These are phyloP conservation scores for Madoqua kirkii DNA, from an alignment of 2,113 vertebrate species.

Conservation along the genomic window DNA sequence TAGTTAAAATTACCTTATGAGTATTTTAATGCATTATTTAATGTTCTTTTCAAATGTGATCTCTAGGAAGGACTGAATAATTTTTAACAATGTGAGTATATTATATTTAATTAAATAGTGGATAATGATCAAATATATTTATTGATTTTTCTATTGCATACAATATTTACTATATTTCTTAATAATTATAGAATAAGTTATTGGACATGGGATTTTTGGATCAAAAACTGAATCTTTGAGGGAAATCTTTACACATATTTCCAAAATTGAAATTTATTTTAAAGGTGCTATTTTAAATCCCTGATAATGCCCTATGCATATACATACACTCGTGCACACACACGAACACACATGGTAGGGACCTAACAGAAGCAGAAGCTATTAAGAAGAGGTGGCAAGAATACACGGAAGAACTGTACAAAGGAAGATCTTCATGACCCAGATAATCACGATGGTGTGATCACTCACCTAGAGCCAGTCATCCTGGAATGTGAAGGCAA, in stretches of 20 bases:
- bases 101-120: background rate
- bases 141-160: background rate
- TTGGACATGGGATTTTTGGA: background rate
- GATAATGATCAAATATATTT: background rate
- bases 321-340: rapidly evolving
- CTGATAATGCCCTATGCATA: background rate
- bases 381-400: too few relatives aligned
- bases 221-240: background rate
- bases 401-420: too few relatives aligned
- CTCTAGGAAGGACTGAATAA: background rate
- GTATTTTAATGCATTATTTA: background rate
- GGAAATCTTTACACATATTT: background rate
- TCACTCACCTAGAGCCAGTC: too few relatives aligned
- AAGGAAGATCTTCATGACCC: too few relatives aligned
- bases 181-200: background rate
- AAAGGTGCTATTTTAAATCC: background rate
- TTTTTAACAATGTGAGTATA: background rate
- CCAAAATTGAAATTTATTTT: background rate
- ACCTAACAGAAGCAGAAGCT: too few relatives aligned
- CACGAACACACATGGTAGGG: background rate
- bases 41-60: background rate
- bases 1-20: background rate
- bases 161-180: background rate
- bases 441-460: too few relatives aligned
- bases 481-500: too few relatives aligned